phyloP scores from a whole-genome alignment of 1,140 invertebrate species.

The Drosophila triauraria region DNA sequence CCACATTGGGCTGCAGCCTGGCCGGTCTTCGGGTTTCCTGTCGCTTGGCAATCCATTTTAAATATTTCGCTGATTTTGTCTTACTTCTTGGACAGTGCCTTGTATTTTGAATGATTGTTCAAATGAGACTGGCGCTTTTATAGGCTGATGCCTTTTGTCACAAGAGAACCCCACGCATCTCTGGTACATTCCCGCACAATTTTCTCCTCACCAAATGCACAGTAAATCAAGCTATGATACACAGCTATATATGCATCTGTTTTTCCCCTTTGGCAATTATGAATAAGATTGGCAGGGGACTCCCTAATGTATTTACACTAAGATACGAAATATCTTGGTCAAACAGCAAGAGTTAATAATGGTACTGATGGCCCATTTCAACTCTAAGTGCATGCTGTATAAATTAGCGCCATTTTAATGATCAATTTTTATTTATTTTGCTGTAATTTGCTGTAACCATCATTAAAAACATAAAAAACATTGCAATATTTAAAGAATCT shows the following conservation, averaged over 20 bases:
- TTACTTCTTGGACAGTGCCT: constrained; percentile 12
- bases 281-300: constrained; percentile 18
- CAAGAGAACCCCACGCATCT: constrained; percentile 12
- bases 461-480: no score
- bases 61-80: not conserved
- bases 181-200: constrained; percentile 21
- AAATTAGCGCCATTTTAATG: no score
- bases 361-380: not conserved
- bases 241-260: constrained; percentile 9
- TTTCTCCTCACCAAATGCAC: not conserved
- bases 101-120: constrained; percentile 27
- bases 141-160: constrained; percentile 18
- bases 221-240: constrained; percentile 17
- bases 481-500: no score
- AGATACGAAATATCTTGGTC: not conserved
- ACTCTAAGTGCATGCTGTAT: no score
- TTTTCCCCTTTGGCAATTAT: constrained; percentile 22
- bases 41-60: constrained; percentile 57
- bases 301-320: not conserved
- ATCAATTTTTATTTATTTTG: not conserved
- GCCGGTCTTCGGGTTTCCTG: constrained; percentile 59
- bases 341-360: not conserved
- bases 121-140: constrained; percentile 37
- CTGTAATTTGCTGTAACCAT: not conserved
- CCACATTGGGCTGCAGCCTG: constrained; percentile 44